A percentile compares a stretch with the other conserved stretches of the same genome.
Evolutionary conservation across 92 coral and sea anemone species (phyloP).

Genomic region (Porites cylindrica): DNA sequence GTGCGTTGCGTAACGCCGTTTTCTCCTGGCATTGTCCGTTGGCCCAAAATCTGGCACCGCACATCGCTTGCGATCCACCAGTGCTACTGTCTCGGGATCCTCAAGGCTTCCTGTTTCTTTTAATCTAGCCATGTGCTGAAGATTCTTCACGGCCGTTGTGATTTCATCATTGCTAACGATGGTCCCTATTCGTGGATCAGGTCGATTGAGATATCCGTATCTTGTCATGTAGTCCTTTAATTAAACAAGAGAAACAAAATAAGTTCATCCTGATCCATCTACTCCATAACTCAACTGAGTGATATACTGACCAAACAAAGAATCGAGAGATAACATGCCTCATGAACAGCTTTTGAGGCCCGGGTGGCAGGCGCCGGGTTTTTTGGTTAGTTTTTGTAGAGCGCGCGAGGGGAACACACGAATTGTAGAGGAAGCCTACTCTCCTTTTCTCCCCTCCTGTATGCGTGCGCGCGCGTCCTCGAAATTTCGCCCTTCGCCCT

Average conservation of each 20-base stretch:
- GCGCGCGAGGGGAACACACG: no score
- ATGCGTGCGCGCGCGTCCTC: no score
- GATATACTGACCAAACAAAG: no score
- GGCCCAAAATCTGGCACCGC: constrained; percentile 83
- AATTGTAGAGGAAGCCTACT: no score
- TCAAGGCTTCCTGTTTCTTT: constrained; percentile 68
- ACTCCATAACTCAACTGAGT: no score
- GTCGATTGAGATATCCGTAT: constrained; percentile 69
- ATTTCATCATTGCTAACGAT: constrained; percentile 57
- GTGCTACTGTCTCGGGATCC: constrained; percentile 62
- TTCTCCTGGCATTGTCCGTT: constrained; percentile 70
- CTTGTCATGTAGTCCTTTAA: constrained; percentile 65
- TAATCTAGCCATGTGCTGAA: constrained; percentile 66
- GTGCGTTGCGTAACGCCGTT: constrained; percentile 72
- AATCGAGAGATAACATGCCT: no score
- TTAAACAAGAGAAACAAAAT: background rate
- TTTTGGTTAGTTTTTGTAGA: no score
- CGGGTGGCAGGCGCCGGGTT: no score
- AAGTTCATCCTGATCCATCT: background rate
- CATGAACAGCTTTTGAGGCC: no score
- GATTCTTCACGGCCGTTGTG: constrained; percentile 57
- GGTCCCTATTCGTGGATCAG: constrained; percentile 67
- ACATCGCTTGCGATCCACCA: constrained; percentile 68
- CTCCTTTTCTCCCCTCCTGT: no score
- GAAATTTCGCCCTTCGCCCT: no score